Percentiles rank a stretch among this genome's conserved stretches.
phyloP scores from a whole-genome alignment of 2,888 invertebrate genomes.

The Ommatoiulus sabulosus region DNA sequence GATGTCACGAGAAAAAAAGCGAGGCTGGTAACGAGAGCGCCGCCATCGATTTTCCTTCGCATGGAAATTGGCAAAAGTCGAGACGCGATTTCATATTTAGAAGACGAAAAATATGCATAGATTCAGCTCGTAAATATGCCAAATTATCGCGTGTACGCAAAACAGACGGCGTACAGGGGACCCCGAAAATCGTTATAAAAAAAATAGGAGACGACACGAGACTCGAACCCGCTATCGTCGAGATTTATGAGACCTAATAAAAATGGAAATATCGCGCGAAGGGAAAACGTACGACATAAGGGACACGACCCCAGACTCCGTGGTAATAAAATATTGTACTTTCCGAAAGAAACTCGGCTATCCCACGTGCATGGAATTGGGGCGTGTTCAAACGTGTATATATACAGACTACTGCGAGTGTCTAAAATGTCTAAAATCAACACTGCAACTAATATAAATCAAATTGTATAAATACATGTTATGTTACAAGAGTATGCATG shows the following conservation, averaged over 20 bases:
- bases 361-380: no score
- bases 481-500: no score
- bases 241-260: constrained; percentile 4
- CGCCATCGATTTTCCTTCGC: neutral
- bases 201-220: neutral
- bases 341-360: no score
- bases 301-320: neutral
- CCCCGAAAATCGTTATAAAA: neutral
- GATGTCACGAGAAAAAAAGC: neutral
- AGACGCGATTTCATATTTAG: neutral
- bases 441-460: no score
- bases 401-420: no score
- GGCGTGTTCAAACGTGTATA: no score
- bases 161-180: neutral
- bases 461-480: no score
- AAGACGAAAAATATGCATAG: neutral
- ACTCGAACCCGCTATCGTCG: neutral
- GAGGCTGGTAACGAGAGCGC: neutral
- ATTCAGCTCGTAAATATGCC: neutral
- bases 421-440: no score
- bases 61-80: neutral
- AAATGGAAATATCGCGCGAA: neutral
- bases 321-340: no score
- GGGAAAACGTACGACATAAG: neutral
- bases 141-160: neutral